Conservation (phyloP, 2,113 vertebrate species). For the Holacanthus passer region DNA sequence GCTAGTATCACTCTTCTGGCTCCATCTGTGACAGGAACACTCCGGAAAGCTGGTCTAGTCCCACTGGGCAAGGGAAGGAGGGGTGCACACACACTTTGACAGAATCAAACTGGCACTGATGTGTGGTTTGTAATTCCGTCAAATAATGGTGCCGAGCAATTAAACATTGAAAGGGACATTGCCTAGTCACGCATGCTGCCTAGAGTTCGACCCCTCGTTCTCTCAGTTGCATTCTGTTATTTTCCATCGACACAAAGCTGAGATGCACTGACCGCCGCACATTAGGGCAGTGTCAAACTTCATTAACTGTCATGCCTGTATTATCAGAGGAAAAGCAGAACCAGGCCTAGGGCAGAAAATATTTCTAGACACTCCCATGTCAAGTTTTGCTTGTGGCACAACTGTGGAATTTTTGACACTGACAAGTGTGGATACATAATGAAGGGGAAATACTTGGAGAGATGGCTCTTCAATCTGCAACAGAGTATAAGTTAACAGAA, state of each 20-base stretch:
- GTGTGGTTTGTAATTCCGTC: slow-evolving; percentile 40
- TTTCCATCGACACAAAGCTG: slow-evolving; percentile 49
- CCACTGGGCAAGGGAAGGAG: not conserved
- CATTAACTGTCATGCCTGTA: slow-evolving; percentile 16
- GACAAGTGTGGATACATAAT: slow-evolving; percentile 6
- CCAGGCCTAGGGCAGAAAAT: not conserved
- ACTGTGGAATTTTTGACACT: slow-evolving; percentile 23
- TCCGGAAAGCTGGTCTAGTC: slow-evolving; percentile 42
- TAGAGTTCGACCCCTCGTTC: slow-evolving; percentile 44
- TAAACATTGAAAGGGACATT: slow-evolving; percentile 71
- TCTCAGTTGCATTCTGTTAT: slow-evolving; percentile 49
- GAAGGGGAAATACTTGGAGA: not conserved
- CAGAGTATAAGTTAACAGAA: not conserved
- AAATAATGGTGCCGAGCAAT: slow-evolving; percentile 66
- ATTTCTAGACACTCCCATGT: slow-evolving; percentile 21
- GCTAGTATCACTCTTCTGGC: slow-evolving; percentile 23
- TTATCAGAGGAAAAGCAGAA: not conserved
- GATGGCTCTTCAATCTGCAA: not conserved
- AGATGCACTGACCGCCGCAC: slow-evolving; percentile 27
- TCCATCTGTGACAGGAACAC: slow-evolving; percentile 43
- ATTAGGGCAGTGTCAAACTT: slow-evolving; percentile 47
- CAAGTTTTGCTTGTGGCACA: not conserved
- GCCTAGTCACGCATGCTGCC: slow-evolving; percentile 71
- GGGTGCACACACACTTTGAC: not conserved
- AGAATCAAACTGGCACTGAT: slow-evolving; percentile 41